These are phyloP conservation scores for Chaenocephalus aceratus DNA, from an alignment of 2,113 vertebrate species.

Conservation along the genomic window DNA sequence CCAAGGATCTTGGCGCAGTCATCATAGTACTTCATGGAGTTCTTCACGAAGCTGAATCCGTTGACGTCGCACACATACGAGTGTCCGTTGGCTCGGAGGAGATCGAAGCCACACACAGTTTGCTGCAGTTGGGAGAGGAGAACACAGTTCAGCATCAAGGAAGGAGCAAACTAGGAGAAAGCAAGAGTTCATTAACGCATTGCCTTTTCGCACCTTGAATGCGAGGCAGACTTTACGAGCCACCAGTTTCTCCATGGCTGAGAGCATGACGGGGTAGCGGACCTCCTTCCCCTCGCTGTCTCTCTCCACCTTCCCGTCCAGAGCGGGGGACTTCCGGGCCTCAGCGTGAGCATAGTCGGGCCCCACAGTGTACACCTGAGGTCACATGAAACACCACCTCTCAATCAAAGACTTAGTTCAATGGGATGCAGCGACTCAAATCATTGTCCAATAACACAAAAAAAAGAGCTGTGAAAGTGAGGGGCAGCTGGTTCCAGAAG, in stretches of 20 bases:
- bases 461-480: neutral
- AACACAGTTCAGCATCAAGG: neutral
- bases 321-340: slow-evolving; percentile 95
- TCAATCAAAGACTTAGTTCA: neutral
- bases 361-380: slow-evolving; percentile 97
- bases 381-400: neutral
- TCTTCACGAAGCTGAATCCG: slow-evolving; percentile 99
- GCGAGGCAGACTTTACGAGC: slow-evolving; percentile 97
- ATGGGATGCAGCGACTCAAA: neutral
- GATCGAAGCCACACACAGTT: slow-evolving; percentile 98
- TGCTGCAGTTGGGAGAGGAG: slow-evolving; percentile 83
- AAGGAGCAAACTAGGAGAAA: neutral
- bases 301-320: slow-evolving; percentile 98
- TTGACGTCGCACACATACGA: slow-evolving; percentile 98
- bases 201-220: slow-evolving; percentile 89
- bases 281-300: slow-evolving; percentile 99
- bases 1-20: slow-evolving; percentile 99
- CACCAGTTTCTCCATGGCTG: slow-evolving; percentile 98
- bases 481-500: neutral
- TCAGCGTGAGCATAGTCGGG: slow-evolving; percentile 98
- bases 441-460: neutral
- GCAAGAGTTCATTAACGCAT: neutral
- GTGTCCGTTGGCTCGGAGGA: slow-evolving; percentile 95
- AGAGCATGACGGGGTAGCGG: slow-evolving; percentile 98
- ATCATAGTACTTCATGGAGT: slow-evolving; percentile 99